These are phyloP conservation scores for Itoplectis maculator DNA, from an alignment of 2,888 invertebrate genomes.

Conservation along the genomic window DNA sequence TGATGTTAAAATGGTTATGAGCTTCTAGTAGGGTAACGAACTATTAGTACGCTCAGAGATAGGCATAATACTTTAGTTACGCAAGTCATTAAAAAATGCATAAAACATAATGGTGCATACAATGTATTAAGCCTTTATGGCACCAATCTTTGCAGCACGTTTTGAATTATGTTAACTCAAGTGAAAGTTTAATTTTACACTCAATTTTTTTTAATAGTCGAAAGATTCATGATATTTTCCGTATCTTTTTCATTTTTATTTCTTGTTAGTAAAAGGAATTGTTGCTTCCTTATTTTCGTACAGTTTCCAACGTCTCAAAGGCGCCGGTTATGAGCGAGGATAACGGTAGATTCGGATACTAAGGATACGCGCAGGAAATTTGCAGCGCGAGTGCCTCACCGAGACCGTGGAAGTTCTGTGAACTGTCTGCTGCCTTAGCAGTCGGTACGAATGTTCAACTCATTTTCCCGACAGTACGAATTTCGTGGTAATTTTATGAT, in stretches of 20 bases:
- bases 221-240: background rate
- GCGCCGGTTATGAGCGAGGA: background rate
- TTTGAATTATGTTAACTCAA: background rate
- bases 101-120: background rate
- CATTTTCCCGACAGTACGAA: slow-evolving; percentile 10
- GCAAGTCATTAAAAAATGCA: background rate
- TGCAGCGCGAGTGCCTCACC: slow-evolving; percentile 37
- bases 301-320: no score
- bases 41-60: background rate
- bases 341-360: background rate
- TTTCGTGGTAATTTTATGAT: background rate
- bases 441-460: slow-evolving; percentile 66
- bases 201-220: background rate
- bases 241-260: slow-evolving; percentile 32
- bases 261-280: background rate
- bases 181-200: background rate
- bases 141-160: background rate
- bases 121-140: background rate
- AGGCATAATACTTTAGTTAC: background rate
- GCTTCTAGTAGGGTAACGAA: background rate
- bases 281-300: background rate
- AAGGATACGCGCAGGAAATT: slow-evolving; percentile 13
- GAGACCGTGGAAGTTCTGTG: slow-evolving; percentile 38
- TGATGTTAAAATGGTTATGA: background rate
- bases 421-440: slow-evolving; percentile 59